phyloP scores from a whole-genome alignment of 1,140 invertebrate genomes.

The Cydia strobilella region DNA sequence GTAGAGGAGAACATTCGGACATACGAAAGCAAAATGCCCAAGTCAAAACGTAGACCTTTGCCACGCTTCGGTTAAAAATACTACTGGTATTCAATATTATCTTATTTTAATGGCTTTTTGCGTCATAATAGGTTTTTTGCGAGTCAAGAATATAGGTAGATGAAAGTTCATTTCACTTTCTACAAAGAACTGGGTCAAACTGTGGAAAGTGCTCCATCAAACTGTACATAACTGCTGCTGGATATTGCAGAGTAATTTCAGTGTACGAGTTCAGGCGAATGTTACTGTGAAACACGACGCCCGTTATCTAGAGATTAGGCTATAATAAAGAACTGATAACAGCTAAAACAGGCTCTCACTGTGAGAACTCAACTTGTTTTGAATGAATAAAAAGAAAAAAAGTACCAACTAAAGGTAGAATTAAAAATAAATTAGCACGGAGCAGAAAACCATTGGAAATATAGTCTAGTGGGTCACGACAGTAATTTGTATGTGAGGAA shows the following conservation, averaged over 20 bases:
- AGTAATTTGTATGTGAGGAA: slow-evolving; percentile 14
- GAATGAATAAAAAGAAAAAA: background rate
- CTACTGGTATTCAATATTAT: background rate
- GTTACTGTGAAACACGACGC: background rate
- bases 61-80: no score
- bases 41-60: no score
- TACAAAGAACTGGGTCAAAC: slow-evolving; percentile 16
- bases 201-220: slow-evolving; percentile 21
- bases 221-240: background rate
- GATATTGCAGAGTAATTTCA: background rate
- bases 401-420: background rate
- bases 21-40: no score
- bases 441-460: slow-evolving; percentile 1
- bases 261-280: background rate
- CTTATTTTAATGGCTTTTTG: background rate
- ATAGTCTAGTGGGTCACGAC: slow-evolving; percentile 25
- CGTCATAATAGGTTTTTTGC: background rate
- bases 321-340: slow-evolving; percentile 19
- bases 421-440: slow-evolving; percentile 14
- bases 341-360: background rate
- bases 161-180: slow-evolving; percentile 30
- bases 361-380: background rate
- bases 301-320: slow-evolving; percentile 27
- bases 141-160: background rate
- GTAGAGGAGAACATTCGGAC: no score